Evolutionary conservation across 2,888 invertebrate species (phyloP), one percentile per base, ranked within the genome.

Genomic region (Drosophila meridiana): DNA sequence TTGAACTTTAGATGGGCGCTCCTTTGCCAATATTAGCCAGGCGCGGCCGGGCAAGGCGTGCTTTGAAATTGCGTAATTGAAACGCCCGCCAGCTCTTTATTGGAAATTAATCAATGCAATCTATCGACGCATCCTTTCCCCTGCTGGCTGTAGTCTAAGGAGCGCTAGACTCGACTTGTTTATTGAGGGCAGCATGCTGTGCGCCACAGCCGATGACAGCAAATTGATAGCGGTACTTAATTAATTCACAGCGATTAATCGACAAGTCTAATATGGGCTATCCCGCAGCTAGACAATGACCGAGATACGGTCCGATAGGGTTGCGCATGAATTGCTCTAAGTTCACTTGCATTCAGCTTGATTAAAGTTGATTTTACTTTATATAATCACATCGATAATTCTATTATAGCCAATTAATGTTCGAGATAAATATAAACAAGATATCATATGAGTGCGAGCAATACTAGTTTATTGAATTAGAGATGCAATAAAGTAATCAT

Each of bases 171-270:
- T 5, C 34, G 50, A n/a, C 58, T 38, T 11, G 38, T 52, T 50
- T 47, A 79, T 65, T 32, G 42, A 36, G 47, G 42, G 40, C 71
- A 57, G 47, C 82, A 30, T 70, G 78, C 67, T 69, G 73, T 69
- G 82, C 85, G 67, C 62, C 62, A 69, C 76, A 73, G 63, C 52
- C 67, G 82, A 79, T 83, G 78, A 40, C 56, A 59, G 70, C 73
- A 73, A 88, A 78, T 88, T 83, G 89, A 83, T 83, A 74, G 71
- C 67, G 55, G 53, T 58, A 66, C 87, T 83, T 84, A 84, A 83
- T 84, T 86, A 78, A 83, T 69, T 72, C 72, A 69, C 68, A 58
- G 45, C 67, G 43, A 56, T 64, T 64, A 67, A 78, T 64, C 38
- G 67, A 65, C 52, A 64, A 52, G 57, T 32, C 56, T 56, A 64